Evolutionary conservation across 2,888 invertebrate genomes (phyloP).

Genomic region (Sminthurides aquaticus): DNA sequence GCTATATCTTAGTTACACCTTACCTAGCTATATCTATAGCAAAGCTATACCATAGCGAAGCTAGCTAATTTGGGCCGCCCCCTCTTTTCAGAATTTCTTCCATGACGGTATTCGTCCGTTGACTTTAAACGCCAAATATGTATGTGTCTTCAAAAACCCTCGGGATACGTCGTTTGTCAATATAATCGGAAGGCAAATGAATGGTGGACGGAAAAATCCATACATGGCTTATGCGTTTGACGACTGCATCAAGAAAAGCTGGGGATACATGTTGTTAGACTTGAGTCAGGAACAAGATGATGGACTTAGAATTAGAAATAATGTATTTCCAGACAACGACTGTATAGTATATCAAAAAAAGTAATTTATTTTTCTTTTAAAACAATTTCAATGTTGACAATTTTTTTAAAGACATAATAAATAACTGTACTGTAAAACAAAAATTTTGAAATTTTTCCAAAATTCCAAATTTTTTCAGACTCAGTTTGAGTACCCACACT

Average conservation of each 20-base stretch:
- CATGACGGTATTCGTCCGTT: slow-evolving; percentile 19
- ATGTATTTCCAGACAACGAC: slow-evolving; percentile 35
- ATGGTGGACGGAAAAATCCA: slow-evolving; percentile 21
- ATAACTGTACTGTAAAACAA: too few species aligned
- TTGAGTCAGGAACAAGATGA: slow-evolving; percentile 30
- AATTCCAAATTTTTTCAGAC: too few species aligned
- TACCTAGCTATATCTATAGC: not conserved
- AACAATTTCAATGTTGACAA: not conserved
- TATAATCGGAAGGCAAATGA: slow-evolving; percentile 31
- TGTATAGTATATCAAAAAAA: slow-evolving; percentile 13
- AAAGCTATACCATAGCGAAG: not conserved
- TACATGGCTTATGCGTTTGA: slow-evolving; percentile 23
- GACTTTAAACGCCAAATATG: slow-evolving; percentile 21
- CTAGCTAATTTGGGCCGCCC: not conserved
- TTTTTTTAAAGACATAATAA: not conserved
- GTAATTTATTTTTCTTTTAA: not conserved
- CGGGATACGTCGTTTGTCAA: slow-evolving; percentile 19
- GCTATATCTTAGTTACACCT: not conserved
- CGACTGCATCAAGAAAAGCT: slow-evolving; percentile 19
- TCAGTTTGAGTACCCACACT: too few species aligned
- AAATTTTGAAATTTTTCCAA: too few species aligned
- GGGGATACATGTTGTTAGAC: slow-evolving; percentile 34
- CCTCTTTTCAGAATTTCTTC: slow-evolving; percentile 35
- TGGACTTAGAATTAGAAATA: slow-evolving; percentile 24
- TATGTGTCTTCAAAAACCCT: slow-evolving; percentile 27